Conservation (phyloP, 2,888 invertebrate genomes). For the Frankliniella fusca region DNA sequence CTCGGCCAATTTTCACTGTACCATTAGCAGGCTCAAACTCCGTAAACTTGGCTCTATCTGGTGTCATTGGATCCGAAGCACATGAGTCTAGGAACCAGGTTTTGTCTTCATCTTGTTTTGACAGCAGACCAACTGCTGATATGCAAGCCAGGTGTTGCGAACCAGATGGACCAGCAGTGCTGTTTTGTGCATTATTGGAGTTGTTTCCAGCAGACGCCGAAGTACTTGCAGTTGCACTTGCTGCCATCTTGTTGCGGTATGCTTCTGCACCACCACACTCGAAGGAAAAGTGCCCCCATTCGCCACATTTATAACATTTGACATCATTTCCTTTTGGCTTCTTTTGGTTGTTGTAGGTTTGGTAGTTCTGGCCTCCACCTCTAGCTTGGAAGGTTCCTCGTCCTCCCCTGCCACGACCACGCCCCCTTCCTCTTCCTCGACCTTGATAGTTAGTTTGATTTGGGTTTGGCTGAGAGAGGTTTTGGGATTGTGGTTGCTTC, state of each 20-base stretch:
- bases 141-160: background rate
- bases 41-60: background rate
- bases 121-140: background rate
- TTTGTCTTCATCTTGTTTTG: background rate
- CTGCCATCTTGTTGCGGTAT: background rate
- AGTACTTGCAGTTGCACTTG: background rate
- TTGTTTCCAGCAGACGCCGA: no score
- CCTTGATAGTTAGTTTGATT: background rate
- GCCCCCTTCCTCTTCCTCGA: background rate
- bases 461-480: no score
- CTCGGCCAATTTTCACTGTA: background rate
- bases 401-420: background rate
- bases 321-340: background rate
- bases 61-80: background rate
- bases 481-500: no score
- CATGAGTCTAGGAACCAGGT: constrained; percentile 6
- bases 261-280: background rate
- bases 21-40: background rate
- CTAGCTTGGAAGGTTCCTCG: background rate
- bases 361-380: background rate
- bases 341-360: background rate
- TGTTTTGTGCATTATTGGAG: no score
- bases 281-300: background rate
- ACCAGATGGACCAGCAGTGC: background rate
- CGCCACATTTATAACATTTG: background rate